Conservation (phyloP, 2,888 invertebrate genomes). For the Meteorus colon region DNA sequence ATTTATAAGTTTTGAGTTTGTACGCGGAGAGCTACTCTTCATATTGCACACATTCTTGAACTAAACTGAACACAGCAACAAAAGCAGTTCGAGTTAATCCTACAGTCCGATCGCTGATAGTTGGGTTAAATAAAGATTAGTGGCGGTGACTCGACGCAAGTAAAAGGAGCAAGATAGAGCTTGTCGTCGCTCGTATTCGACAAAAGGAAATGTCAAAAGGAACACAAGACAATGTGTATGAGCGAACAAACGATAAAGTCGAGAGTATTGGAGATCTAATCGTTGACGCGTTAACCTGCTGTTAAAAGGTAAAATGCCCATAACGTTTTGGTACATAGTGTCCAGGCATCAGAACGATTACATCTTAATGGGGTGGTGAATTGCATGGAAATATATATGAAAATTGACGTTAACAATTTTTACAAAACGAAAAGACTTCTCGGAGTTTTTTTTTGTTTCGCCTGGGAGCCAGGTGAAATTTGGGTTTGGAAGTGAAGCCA, state of each 20-base stretch:
- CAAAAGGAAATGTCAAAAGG: slow-evolving; percentile 35
- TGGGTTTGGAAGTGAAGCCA: slow-evolving; percentile 13
- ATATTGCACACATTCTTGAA: slow-evolving; percentile 9
- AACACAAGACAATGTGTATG: slow-evolving; percentile 18
- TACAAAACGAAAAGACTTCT: background rate
- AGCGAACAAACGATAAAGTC: background rate
- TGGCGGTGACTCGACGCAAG: slow-evolving; percentile 62
- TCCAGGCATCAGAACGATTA: slow-evolving; percentile 45
- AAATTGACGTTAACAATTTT: slow-evolving; percentile 16
- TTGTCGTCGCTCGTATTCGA: slow-evolving; percentile 24
- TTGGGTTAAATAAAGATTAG: slow-evolving; percentile 69
- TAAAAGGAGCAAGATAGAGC: background rate
- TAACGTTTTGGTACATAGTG: slow-evolving; percentile 26
- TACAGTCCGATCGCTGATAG: slow-evolving; percentile 63
- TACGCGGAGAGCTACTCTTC: background rate
- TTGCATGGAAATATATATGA: slow-evolving; percentile 2
- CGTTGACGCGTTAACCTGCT: slow-evolving; percentile 59
- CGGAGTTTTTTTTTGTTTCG: slow-evolving; percentile 31
- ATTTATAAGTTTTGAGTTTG: slow-evolving; percentile 7
- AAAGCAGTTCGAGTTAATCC: slow-evolving; percentile 64
- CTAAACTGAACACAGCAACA: slow-evolving; percentile 20
- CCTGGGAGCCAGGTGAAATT: slow-evolving; percentile 18
- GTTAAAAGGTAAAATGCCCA: slow-evolving; percentile 57
- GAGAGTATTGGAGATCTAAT: slow-evolving; percentile 57
- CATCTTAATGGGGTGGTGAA: slow-evolving; percentile 48